phyloP scores from a whole-genome alignment of 2,888 invertebrate genomes.

The Rhagonycha fulva region DNA sequence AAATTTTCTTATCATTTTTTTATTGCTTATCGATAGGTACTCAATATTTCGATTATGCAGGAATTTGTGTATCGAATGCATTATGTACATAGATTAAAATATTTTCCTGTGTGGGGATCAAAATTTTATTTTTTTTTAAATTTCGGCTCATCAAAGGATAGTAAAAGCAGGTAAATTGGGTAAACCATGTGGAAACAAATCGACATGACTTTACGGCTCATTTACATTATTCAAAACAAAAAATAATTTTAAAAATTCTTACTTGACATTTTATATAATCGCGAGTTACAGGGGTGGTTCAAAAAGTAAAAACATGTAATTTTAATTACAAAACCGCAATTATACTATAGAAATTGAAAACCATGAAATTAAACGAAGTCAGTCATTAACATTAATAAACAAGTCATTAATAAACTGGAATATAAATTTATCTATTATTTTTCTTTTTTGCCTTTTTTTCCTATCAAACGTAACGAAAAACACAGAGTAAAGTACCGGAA shows the following conservation, averaged over 20 bases:
- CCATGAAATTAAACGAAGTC: background rate
- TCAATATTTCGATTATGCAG: background rate
- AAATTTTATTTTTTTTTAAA: background rate
- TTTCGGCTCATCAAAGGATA: background rate
- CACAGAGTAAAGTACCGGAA: background rate
- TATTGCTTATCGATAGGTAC: background rate
- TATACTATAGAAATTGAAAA: background rate
- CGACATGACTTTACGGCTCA: background rate
- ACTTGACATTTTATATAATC: background rate
- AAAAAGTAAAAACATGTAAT: background rate
- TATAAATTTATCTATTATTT: background rate
- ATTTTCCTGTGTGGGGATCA: background rate
- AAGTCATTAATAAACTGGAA: background rate
- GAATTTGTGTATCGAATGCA: background rate
- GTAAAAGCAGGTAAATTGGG: background rate
- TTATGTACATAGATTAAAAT: background rate
- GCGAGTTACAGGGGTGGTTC: background rate
- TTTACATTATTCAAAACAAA: background rate
- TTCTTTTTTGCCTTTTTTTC: background rate
- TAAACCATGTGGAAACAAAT: background rate
- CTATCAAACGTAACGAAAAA: background rate
- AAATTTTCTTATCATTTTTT: background rate
- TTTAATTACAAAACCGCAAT: background rate
- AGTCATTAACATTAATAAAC: background rate
- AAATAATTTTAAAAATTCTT: background rate